These are phyloP conservation scores for Catocala fraxini DNA, from an alignment of 2,888 invertebrate genomes.

Conservation along the genomic window DNA sequence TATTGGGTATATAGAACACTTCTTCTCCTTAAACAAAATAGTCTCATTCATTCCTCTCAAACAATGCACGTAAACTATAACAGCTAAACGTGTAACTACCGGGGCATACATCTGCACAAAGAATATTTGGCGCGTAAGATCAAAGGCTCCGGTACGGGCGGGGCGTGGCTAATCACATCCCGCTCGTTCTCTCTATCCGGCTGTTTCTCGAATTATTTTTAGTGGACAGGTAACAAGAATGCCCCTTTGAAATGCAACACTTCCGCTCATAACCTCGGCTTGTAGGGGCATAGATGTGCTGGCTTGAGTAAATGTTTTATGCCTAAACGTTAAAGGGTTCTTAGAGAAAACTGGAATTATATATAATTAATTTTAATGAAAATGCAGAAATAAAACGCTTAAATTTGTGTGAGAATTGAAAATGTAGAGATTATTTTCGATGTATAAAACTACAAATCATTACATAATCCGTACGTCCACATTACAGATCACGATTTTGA, in stretches of 20 bases:
- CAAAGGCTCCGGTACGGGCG: constrained; percentile 62
- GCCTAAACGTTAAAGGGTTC: constrained; percentile 34
- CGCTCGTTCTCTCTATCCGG: constrained; percentile 63
- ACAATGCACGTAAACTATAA: constrained; percentile 24
- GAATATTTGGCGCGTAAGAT: constrained; percentile 67
- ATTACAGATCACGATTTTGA: too few relatives aligned
- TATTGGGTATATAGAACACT: too few relatives aligned
- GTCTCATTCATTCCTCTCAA: constrained; percentile 5
- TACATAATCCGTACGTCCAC: too few relatives aligned
- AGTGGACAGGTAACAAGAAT: constrained; percentile 86
- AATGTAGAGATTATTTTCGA: too few relatives aligned
- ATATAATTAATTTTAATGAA: too few relatives aligned
- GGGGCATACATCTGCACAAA: constrained; percentile 41
- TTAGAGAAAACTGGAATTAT: too few relatives aligned
- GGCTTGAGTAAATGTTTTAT: constrained; percentile 18
- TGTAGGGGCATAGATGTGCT: constrained; percentile 52
- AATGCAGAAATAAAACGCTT: too few relatives aligned
- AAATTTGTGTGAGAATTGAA: too few relatives aligned
- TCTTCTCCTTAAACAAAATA: background rate
- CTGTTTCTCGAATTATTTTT: constrained; percentile 72
- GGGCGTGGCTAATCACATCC: constrained; percentile 72
- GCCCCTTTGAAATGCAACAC: constrained; percentile 85
- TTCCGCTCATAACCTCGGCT: constrained; percentile 80
- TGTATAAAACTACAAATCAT: too few relatives aligned
- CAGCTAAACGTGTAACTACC: constrained; percentile 15